Evolutionary conservation across 2,113 vertebrate species (phyloP).

Genomic region (Tragelaphus buxtoni): DNA sequence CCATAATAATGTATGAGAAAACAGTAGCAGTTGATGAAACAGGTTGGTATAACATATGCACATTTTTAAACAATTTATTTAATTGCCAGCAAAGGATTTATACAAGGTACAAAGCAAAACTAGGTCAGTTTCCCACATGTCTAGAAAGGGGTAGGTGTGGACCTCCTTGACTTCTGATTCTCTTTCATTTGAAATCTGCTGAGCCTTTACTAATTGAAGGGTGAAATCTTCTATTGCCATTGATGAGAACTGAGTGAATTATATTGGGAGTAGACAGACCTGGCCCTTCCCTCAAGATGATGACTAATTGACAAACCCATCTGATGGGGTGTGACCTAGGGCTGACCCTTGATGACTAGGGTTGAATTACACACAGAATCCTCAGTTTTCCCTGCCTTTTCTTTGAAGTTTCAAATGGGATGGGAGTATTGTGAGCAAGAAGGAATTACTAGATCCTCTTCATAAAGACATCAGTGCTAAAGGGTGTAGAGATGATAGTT

Average conservation of each 20-base stretch:
- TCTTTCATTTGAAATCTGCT: slow-evolving; percentile 63
- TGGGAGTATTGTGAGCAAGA: neutral
- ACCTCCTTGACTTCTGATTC: slow-evolving; percentile 22
- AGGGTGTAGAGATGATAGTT: neutral
- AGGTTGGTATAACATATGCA: neutral
- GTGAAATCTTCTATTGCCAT: slow-evolving; percentile 53
- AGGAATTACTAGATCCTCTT: neutral
- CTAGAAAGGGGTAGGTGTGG: slow-evolving; percentile 45
- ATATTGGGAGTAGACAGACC: slow-evolving; percentile 61
- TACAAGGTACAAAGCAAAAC: neutral
- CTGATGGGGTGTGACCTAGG: slow-evolving; percentile 22
- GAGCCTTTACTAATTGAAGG: slow-evolving; percentile 59
- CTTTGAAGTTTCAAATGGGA: neutral
- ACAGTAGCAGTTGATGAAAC: neutral
- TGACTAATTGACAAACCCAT: slow-evolving; percentile 59
- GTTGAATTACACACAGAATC: neutral
- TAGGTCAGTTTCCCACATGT: neutral
- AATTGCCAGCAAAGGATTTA: neutral
- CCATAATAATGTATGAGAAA: neutral
- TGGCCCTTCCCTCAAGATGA: slow-evolving; percentile 48
- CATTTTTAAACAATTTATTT: slow-evolving; percentile 1
- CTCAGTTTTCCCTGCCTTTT: neutral
- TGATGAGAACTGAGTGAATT: slow-evolving; percentile 64
- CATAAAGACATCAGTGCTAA: neutral
- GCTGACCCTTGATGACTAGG: slow-evolving; percentile 33